Conservation (phyloP, 30 jellyfish, hydroid and myxozoan species). For the Rhopilema esculentum region DNA sequence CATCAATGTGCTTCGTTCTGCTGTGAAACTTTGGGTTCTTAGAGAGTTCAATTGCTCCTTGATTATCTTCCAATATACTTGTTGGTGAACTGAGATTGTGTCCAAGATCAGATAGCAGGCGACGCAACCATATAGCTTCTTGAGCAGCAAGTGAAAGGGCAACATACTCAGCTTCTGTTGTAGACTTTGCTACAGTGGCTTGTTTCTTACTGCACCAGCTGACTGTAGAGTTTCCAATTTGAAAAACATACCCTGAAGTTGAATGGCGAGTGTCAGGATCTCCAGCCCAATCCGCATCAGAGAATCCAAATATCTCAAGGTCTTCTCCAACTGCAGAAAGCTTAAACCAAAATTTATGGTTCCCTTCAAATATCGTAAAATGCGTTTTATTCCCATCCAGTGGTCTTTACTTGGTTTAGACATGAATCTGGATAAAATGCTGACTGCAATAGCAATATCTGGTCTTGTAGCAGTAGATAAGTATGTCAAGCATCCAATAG, state of each 20-base stretch:
- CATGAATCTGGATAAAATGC: conserved; percentile 10
- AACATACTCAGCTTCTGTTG: conserved; percentile 71
- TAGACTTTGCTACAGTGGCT: conserved; percentile 58
- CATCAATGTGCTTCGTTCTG: not conserved
- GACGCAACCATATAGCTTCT: conserved; percentile 45
- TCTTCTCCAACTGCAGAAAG: not conserved
- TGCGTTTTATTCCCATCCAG: conserved; percentile 42
- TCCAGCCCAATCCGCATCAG: conserved; percentile 74
- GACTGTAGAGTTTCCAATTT: conserved; percentile 29
- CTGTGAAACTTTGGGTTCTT: conserved; percentile 27
- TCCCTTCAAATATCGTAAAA: conserved; percentile 24
- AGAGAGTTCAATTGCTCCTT: conserved; percentile 50
- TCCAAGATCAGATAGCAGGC: conserved; percentile 30
- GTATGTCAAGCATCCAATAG: conserved; percentile 33
- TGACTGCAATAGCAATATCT: conserved; percentile 50
- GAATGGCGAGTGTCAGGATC: conserved; percentile 44
- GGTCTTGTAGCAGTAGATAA: conserved; percentile 41
- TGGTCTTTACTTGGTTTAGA: conserved; percentile 37
- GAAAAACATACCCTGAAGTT: conserved; percentile 54
- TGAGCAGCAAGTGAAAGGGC: conserved; percentile 36
- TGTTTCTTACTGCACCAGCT: conserved; percentile 70
- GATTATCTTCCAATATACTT: conserved; percentile 29
- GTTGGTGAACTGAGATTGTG: not conserved
- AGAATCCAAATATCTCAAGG: conserved; percentile 13
- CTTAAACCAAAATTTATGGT: conserved; percentile 19